These are phyloP conservation scores for Chelonoidis abingdonii DNA, from an alignment of 2,113 vertebrate species.

Conservation along the genomic window DNA sequence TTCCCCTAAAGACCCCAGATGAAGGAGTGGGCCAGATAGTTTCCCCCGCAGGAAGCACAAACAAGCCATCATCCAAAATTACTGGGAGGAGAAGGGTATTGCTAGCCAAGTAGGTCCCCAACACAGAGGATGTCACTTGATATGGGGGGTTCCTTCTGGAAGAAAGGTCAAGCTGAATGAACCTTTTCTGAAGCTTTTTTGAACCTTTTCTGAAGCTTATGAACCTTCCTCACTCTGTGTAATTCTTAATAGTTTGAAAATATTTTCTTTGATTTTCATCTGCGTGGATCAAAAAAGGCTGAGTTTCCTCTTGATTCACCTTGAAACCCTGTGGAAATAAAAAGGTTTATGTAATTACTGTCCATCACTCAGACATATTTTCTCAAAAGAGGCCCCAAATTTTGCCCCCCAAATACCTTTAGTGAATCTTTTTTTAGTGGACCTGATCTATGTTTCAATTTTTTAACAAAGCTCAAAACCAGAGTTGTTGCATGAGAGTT, in stretches of 20 bases:
- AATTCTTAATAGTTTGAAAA: neutral
- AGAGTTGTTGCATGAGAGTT: neutral
- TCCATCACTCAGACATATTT: neutral
- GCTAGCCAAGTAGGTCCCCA: neutral
- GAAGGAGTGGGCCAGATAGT: neutral
- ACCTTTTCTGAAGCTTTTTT: neutral
- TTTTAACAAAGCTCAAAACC: constrained; percentile 3
- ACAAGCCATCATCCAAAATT: neutral
- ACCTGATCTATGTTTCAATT: neutral
- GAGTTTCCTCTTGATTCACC: neutral
- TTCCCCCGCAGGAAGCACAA: neutral
- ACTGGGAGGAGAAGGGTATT: neutral
- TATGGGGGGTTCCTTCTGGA: neutral
- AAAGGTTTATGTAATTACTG: neutral
- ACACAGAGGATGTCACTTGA: neutral
- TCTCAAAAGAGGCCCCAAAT: neutral
- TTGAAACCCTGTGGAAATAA: neutral
- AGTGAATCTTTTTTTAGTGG: neutral
- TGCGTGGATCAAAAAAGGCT: constrained; percentile 9
- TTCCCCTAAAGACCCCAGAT: neutral
- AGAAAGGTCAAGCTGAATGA: neutral
- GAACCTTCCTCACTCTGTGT: neutral
- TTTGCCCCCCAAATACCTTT: neutral
- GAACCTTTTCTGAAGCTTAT: neutral
- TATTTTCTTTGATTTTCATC: neutral